phyloP scores from a whole-genome alignment of 2,797 vertebrate genomes.

The Catharus ustulatus region DNA sequence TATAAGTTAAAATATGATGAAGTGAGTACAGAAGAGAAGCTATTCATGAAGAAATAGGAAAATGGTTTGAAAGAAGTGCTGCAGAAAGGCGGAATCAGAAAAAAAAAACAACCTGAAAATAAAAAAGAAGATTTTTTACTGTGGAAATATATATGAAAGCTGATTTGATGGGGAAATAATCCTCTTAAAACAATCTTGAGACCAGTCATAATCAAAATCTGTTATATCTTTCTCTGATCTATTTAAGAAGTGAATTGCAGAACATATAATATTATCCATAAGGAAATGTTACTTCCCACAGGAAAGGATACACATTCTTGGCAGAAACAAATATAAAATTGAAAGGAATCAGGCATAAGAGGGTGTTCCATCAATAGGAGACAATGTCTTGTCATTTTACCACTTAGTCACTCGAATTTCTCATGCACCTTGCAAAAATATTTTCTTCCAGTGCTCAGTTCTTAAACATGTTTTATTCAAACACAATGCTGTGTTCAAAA shows the following conservation, averaged over 20 bases:
- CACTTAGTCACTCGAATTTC: neutral
- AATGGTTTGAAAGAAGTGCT: neutral
- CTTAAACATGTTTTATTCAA: neutral
- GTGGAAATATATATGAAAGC: neutral
- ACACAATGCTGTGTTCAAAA: neutral
- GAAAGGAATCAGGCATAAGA: neutral
- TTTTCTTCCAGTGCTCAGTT: neutral
- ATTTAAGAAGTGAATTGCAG: neutral
- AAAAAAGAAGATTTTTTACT: neutral
- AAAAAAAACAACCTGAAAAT: neutral
- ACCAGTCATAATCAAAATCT: neutral
- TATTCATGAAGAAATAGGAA: neutral
- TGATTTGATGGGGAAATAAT: neutral
- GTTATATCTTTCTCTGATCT: neutral
- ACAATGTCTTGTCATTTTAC: neutral
- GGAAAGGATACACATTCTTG: neutral
- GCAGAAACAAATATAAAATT: neutral
- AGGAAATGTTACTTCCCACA: neutral
- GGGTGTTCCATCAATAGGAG: neutral
- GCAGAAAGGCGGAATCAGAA: neutral
- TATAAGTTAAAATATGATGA: neutral
- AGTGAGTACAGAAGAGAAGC: neutral
- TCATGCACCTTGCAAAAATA: neutral
- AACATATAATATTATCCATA: neutral
- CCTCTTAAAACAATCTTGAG: neutral